Evolutionary conservation across 2,888 invertebrate genomes (phyloP).

Genomic region (Zhengitettix transpicula): DNA sequence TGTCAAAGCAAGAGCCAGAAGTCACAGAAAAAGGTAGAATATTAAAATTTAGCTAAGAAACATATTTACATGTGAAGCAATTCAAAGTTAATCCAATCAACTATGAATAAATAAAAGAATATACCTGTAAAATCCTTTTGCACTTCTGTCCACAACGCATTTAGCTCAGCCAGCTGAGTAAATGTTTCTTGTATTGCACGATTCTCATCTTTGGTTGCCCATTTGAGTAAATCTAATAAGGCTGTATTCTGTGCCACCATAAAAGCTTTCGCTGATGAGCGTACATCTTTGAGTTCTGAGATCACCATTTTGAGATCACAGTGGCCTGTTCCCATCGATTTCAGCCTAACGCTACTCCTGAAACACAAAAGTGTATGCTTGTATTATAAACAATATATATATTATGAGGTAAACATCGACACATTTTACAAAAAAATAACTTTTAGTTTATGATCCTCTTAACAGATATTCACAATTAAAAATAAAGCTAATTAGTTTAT

Average conservation of each 20-base stretch:
- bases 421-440: too few species aligned
- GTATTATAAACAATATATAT: too few species aligned
- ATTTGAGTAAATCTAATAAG: slow-evolving; percentile 28
- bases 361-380: background rate
- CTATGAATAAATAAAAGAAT: background rate
- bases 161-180: slow-evolving; percentile 27
- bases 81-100: background rate
- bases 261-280: slow-evolving; percentile 26
- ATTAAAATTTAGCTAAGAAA: background rate
- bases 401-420: too few species aligned
- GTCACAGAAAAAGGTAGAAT: background rate
- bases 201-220: slow-evolving; percentile 30
- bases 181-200: slow-evolving; percentile 29
- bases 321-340: slow-evolving; percentile 27
- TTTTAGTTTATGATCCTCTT: too few species aligned
- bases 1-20: too few species aligned
- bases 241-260: slow-evolving; percentile 28
- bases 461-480: too few species aligned
- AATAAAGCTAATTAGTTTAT: too few species aligned
- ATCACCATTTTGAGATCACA: slow-evolving; percentile 29
- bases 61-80: background rate
- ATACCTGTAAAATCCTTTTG: slow-evolving; percentile 30
- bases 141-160: slow-evolving; percentile 29
- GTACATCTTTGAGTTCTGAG: slow-evolving; percentile 29
- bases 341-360: slow-evolving; percentile 28